Evolutionary conservation across 2,797 vertebrate genomes (phyloP).

Genomic region (Acipenser oxyrinchus): DNA sequence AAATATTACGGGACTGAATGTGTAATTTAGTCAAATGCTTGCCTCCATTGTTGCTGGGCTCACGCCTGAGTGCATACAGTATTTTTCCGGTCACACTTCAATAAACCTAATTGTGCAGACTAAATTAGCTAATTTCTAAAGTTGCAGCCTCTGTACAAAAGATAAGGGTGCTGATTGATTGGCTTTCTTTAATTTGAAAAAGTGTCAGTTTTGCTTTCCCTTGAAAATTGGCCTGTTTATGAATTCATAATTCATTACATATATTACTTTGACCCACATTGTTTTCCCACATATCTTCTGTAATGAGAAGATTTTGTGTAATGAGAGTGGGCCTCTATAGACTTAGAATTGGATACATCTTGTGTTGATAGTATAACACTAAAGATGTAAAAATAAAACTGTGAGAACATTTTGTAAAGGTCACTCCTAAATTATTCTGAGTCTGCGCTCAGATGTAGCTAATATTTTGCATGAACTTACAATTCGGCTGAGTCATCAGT

Average conservation of each 20-base stretch:
- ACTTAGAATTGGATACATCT: conserved; percentile 42
- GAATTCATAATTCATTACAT: conserved; percentile 52
- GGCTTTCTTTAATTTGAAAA: conserved; percentile 62
- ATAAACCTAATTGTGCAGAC: conserved; percentile 99
- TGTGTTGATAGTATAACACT: not conserved
- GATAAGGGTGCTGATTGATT: conserved; percentile 95
- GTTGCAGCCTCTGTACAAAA: conserved; percentile 86
- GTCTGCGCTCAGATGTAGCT: conserved; percentile 49
- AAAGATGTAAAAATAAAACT: conserved; percentile 23
- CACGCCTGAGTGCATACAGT: conserved; percentile 77
- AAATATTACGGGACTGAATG: conserved; percentile 90
- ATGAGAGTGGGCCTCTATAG: conserved; percentile 41
- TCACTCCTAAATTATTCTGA: conserved; percentile 46
- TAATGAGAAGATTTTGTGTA: no score
- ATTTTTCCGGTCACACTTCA: conserved; percentile 98
- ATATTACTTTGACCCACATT: conserved; percentile 57
- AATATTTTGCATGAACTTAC: conserved; percentile 40
- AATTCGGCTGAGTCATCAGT: conserved; percentile 53
- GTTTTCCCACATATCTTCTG: conserved; percentile 47
- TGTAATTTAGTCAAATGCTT: conserved; percentile 76
- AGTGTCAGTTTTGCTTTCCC: conserved; percentile 58
- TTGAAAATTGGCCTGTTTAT: conserved; percentile 51
- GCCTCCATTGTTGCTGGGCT: conserved; percentile 70
- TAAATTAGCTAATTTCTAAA: conserved; percentile 99
- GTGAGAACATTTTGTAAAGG: conserved; percentile 36